Base-by-base conservation (phyloP, 2,888 invertebrate genomes). In the Branchipolynoe longqiensis region DNA sequence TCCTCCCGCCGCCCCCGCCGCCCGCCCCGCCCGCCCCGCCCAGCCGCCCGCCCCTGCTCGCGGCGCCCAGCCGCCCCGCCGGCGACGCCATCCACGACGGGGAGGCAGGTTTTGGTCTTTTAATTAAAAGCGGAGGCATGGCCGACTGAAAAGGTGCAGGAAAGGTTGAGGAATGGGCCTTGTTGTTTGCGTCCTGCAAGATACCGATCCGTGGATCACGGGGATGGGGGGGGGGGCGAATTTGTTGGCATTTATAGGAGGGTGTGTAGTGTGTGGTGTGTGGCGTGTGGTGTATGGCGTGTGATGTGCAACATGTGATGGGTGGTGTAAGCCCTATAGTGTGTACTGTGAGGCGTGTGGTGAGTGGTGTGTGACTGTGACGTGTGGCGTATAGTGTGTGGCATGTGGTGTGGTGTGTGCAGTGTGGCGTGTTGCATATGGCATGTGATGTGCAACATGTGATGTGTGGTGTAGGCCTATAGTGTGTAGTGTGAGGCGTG, bases 81-180 rank as follows among this genome's bases (percentile, higher is more conserved):
- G 28, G 12, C 25, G 28, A 25, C 25, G 2, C 56, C 56, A 62
- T 6, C 25, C 62, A n/a, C 62, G 1, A 25, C 14, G 41, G 78
- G 78, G 78, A 78, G 28, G 18, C n/a, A 48, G 78, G 78, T 25
- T 25, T 78, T 78, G 78, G n/a, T 78, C 78, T 48, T 78, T 78
- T 78, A 78, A 78, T 78, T 78, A 78, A 78, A 78, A 78, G 48
- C 12, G 18, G 38, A 12, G 69, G 22, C 33, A 38, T 22, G 38
- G 69, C n/a, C n/a, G n/a, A n/a, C n/a, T n/a, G n/a, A n/a, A n/a
- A n/a, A n/a, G 69, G 69, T 0, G 41, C n/a, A n/a, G 41, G 25
- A 48, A 12, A 31, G 48, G 28, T 18, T 78, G 48, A 78, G 48
- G 78, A 41, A 78, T 78, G 78, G 78, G 31, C 48, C 78, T 78